Evolutionary conservation across 2,888 invertebrate species (phyloP), one percentile per base, ranked within the genome.

Genomic region (Trissolcus brochymenae): DNA sequence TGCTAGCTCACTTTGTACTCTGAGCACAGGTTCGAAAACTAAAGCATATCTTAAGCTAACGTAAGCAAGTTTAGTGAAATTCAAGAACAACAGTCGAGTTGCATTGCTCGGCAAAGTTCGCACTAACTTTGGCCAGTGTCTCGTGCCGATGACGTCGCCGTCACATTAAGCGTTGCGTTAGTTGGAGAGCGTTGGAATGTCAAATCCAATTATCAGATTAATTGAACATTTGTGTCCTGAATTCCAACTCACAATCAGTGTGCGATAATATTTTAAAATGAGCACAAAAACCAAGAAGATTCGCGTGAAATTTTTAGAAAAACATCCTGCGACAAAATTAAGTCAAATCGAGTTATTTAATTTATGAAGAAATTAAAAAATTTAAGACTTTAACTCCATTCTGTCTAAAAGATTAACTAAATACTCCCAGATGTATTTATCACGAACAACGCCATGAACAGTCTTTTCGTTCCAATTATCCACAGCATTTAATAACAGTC

Each of bases 401-500:
- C 51, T 56, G 62, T 62, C 71, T 49, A 17, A 60, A 49, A 61
- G 67, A 74, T 67, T 67, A 67, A 62, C 66, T 13, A 57, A 67
- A 67, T 62, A 60, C 64, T 68, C 54, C 49, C 49, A 57, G 64
- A 64, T 53, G 59, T 54, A 68, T 75, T 75, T 68, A 66, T 46
- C 50, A 43, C 62, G 16, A 2, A 70, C 49, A 74, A 74, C 50
- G 66, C 54, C 61, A 73, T 74, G 61, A 70, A 78, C 75, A 77
- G 53, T 67, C 74, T 71, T 50, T 57, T 57, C 76, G 29, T 70
- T 49, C 78, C 78, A 80, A 81, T 82, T 82, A 82, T 77, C 78
- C 60, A n/a, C n/a, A 57, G 40, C 70, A 75, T 77, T 80, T 81
- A 81, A 81, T 81, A n/a, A n/a, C n/a, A 78, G 79, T 80, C 79